phyloP scores from a whole-genome alignment of 2,797 vertebrate genomes.

The Sebastes kiyomatsui region DNA sequence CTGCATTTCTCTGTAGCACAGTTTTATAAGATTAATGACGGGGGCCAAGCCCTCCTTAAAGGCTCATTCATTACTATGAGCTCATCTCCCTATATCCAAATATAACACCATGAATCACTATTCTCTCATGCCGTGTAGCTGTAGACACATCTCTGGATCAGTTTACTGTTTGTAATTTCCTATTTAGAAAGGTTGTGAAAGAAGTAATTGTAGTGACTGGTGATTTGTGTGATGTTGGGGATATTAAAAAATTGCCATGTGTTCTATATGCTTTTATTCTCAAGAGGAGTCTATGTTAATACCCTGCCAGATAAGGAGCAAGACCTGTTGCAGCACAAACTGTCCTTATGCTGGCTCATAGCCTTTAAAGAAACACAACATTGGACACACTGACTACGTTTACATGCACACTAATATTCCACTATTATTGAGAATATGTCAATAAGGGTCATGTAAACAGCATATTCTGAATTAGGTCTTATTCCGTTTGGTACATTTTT shows the following conservation, averaged over 20 bases:
- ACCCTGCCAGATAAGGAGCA: neutral
- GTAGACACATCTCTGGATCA: constrained; percentile 46
- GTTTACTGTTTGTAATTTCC: constrained; percentile 60
- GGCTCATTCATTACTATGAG: constrained; percentile 74
- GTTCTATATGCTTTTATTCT: neutral
- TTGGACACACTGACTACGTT: neutral
- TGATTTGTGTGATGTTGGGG: neutral
- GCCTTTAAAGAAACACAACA: neutral
- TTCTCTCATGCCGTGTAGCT: constrained; percentile 25
- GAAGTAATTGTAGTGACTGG: constrained; percentile 27
- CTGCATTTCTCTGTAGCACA: constrained; percentile 47
- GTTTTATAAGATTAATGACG: constrained; percentile 77
- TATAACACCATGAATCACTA: constrained; percentile 76
- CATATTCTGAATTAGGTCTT: neutral
- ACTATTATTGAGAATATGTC: neutral
- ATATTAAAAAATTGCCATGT: constrained; percentile 35
- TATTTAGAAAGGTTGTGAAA: constrained; percentile 31
- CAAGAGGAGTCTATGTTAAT: constrained; percentile 4
- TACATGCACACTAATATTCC: neutral
- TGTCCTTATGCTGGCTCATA: neutral
- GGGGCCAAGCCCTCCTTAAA: constrained; percentile 69
- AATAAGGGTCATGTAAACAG: neutral
- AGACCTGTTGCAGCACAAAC: constrained; percentile 3
- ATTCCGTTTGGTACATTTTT: neutral
- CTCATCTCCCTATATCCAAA: constrained; percentile 72